These are phyloP conservation scores for Trichomalopsis sarcophagae DNA, from an alignment of 1,140 invertebrate genomes.

Conservation along the genomic window DNA sequence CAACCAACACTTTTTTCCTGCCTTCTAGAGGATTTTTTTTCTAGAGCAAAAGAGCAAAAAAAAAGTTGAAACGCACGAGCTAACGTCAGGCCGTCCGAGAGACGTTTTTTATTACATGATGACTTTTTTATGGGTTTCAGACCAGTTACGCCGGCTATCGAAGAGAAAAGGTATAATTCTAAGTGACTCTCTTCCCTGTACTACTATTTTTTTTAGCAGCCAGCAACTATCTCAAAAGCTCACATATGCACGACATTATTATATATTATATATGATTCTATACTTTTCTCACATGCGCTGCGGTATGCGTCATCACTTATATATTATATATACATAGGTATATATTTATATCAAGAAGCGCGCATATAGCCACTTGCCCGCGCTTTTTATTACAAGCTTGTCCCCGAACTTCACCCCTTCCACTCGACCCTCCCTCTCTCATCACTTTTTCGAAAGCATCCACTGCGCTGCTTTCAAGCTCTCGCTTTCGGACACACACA, in stretches of 20 bases:
- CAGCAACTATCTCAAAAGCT: conserved; percentile 16
- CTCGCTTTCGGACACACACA: not conserved
- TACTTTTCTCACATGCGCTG: conserved; percentile 17
- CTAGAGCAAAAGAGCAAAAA: conserved; percentile 40
- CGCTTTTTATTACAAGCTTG: conserved; percentile 27
- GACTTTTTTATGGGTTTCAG: conserved; percentile 67
- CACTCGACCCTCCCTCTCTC: not conserved
- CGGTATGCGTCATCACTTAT: not conserved
- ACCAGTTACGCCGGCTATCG: conserved; percentile 66
- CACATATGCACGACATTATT: conserved; percentile 47
- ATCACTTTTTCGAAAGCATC: conserved; percentile 14
- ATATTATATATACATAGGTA: not conserved
- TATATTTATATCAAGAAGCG: not conserved
- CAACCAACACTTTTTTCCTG: not conserved
- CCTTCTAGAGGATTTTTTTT: conserved; percentile 22
- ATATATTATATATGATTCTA: not conserved
- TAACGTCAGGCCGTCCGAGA: conserved; percentile 6
- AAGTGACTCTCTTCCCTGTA: conserved; percentile 40
- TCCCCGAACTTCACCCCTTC: not conserved
- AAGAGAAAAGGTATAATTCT: conserved; percentile 64
- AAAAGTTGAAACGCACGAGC: conserved; percentile 14
- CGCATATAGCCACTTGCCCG: not conserved
- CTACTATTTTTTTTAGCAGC: not conserved
- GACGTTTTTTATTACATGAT: conserved; percentile 54
- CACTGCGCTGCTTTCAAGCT: not conserved